Conservation (phyloP, 2,797 vertebrate genomes). For the Neoniphon sammara region DNA sequence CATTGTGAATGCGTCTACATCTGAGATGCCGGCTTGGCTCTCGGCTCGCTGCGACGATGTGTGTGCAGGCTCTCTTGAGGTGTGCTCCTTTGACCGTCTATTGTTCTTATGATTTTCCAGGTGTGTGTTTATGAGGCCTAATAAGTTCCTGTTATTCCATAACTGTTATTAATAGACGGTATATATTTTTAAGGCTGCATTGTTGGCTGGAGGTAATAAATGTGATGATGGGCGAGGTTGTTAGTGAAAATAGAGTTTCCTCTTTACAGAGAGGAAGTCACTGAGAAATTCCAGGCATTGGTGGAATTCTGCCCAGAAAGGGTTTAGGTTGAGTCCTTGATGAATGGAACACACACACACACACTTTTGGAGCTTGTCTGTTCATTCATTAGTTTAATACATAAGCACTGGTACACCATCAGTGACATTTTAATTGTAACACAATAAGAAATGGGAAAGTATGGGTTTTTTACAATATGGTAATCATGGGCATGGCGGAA, state of each 20-base stretch:
- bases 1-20: too few species aligned
- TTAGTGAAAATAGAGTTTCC: constrained; percentile 52
- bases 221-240: constrained; percentile 48
- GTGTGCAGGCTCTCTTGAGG: background rate
- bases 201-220: constrained; percentile 56
- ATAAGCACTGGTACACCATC: too few species aligned
- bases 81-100: constrained; percentile 29
- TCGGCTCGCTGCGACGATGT: constrained; percentile 3
- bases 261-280: constrained; percentile 49
- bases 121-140: constrained; percentile 53
- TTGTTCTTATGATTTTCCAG: constrained; percentile 51
- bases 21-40: too few species aligned
- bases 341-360: constrained; percentile 36
- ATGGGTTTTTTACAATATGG: too few species aligned
- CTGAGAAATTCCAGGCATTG: constrained; percentile 54
- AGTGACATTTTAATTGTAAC: too few species aligned
- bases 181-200: constrained; percentile 62
- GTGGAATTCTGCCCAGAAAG: constrained; percentile 43
- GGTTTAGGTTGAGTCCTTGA: constrained; percentile 24
- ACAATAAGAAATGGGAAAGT: too few species aligned
- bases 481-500: too few species aligned
- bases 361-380: constrained; percentile 5
- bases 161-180: constrained; percentile 46
- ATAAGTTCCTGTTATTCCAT: constrained; percentile 64
- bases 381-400: too few species aligned